These are phyloP conservation scores for Dryobota labecula DNA, from an alignment of 2,888 invertebrate species.

Conservation along the genomic window DNA sequence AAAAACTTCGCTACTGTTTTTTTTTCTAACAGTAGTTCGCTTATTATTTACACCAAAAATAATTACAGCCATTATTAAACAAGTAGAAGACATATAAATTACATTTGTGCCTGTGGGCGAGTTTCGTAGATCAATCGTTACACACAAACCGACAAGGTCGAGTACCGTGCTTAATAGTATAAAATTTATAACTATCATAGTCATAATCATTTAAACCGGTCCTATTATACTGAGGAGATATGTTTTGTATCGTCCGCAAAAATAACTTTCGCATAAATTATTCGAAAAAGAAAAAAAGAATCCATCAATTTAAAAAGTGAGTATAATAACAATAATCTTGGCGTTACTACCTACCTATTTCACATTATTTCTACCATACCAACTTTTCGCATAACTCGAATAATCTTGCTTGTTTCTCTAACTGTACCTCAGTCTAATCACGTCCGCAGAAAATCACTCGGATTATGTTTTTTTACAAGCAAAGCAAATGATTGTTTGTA, in stretches of 20 bases:
- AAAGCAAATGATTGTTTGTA: conserved; percentile 80
- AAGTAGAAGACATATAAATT: conserved; percentile 72
- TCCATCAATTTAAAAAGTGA: not conserved
- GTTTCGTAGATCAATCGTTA: conserved; percentile 71
- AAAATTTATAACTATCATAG: conserved; percentile 81
- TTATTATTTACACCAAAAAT: conserved; percentile 52
- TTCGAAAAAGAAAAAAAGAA: not conserved
- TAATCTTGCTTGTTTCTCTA: conserved; percentile 19
- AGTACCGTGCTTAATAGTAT: conserved; percentile 72
- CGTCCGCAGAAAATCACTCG: conserved; percentile 76
- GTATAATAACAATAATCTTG: not conserved
- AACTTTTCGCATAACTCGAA: conserved; percentile 5
- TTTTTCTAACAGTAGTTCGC: conserved; percentile 34
- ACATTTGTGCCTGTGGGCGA: conserved; percentile 70
- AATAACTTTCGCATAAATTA: conserved; percentile 9
- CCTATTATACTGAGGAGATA: conserved; percentile 60
- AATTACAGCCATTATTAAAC: conserved; percentile 56
- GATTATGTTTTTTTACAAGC: conserved; percentile 75
- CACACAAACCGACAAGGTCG: conserved; percentile 78
- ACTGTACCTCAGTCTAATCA: conserved; percentile 68
- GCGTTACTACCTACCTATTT: not conserved
- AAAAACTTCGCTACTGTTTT: not conserved
- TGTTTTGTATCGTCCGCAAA: conserved; percentile 52
- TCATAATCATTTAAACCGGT: conserved; percentile 78
- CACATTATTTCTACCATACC: not conserved